These are phyloP conservation scores for Cyrtodaria siliqua DNA, from an alignment of 2,888 invertebrate species.

Conservation along the genomic window DNA sequence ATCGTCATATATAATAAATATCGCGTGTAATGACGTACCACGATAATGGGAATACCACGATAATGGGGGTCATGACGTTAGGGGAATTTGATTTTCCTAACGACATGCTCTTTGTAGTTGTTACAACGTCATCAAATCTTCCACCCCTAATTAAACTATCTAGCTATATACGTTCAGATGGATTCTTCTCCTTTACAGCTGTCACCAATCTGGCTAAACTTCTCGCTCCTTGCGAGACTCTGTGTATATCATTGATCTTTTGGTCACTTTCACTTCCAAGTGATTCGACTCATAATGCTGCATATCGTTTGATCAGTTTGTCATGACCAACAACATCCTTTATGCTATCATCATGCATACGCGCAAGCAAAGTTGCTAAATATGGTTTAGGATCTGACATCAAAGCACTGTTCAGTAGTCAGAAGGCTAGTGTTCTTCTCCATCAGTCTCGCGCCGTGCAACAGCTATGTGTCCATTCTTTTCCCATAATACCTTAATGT, in stretches of 20 bases:
- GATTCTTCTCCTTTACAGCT: slow-evolving; percentile 16
- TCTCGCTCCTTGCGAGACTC: slow-evolving; percentile 27
- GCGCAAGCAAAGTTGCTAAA: background rate
- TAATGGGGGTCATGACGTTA: no score
- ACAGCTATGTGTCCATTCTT: background rate
- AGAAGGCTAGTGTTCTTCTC: background rate
- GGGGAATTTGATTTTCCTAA: slow-evolving; percentile 5
- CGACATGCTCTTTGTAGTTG: background rate
- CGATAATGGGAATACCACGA: no score
- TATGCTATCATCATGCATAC: background rate
- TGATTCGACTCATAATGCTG: background rate
- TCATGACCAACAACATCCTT: background rate
- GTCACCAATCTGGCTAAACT: slow-evolving; percentile 24
- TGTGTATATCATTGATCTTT: slow-evolving; percentile 7
- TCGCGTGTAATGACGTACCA: no score
- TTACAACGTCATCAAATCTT: slow-evolving; percentile 30
- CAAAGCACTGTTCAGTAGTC: slow-evolving; percentile 2
- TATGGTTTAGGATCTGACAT: background rate
- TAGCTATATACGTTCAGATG: background rate
- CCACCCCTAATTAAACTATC: slow-evolving; percentile 8
- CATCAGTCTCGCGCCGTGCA: background rate
- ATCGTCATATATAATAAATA: no score
- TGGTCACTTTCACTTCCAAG: slow-evolving; percentile 1
- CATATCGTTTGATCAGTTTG: background rate
- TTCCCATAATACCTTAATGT: slow-evolving; percentile 31